Evolutionary conservation across 2,113 vertebrate genomes (phyloP).

Genomic region (Zosterops hypoxanthus): DNA sequence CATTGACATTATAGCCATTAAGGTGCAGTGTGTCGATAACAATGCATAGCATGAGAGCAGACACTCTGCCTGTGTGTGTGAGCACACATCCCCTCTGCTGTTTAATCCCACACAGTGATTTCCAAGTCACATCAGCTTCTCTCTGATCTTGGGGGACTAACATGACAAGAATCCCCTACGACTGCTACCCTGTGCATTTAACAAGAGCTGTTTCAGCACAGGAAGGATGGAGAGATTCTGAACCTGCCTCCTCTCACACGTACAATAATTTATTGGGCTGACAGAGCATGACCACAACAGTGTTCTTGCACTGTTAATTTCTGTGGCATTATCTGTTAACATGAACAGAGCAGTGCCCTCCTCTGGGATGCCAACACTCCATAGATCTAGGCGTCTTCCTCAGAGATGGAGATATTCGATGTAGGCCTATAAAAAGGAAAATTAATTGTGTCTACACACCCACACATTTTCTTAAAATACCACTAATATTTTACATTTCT

Average conservation of each 20-base stretch:
- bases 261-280: not conserved
- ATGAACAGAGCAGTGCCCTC: not conserved
- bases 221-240: not conserved
- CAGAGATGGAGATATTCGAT: not conserved
- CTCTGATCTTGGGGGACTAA: slow-evolving; percentile 36
- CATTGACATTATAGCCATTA: slow-evolving; percentile 67
- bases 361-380: not conserved
- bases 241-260: not conserved
- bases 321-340: slow-evolving; percentile 12
- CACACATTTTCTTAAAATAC: slow-evolving; percentile 61
- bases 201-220: not conserved
- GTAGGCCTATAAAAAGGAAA: slow-evolving; percentile 52
- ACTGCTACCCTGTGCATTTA: not conserved
- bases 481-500: slow-evolving; percentile 58
- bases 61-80: not conserved
- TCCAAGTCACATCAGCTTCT: not conserved
- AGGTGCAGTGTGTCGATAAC: slow-evolving; percentile 60
- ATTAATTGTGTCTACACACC: slow-evolving; percentile 66
- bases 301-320: slow-evolving; percentile 11
- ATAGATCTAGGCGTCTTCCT: not conserved
- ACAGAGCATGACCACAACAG: slow-evolving; percentile 26
- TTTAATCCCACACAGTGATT: slow-evolving; percentile 16
- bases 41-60: slow-evolving; percentile 5
- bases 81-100: slow-evolving; percentile 21
- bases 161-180: not conserved